Conservation (phyloP, 2,888 invertebrate species). For the Eilema caniola region DNA sequence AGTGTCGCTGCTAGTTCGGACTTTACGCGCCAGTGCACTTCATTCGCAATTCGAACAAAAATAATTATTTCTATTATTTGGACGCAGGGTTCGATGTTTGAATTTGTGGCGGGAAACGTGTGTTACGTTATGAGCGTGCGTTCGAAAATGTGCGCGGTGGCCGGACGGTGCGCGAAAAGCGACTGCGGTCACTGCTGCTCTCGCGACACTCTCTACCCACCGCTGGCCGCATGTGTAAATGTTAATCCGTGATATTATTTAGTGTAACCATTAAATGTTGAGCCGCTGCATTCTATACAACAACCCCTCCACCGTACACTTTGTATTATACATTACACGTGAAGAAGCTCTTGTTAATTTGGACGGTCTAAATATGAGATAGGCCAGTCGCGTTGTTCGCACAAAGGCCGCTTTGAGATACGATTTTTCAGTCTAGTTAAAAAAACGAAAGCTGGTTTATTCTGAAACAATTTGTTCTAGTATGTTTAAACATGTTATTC, state of each 20-base stretch:
- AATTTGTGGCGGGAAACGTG: slow-evolving; percentile 81
- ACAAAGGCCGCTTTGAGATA: slow-evolving; percentile 59
- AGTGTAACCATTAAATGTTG: slow-evolving; percentile 60
- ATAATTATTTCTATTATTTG: slow-evolving; percentile 62
- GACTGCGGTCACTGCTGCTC: slow-evolving; percentile 77
- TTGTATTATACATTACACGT: slow-evolving; percentile 31
- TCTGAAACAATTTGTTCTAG: slow-evolving; percentile 53
- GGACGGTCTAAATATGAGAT: slow-evolving; percentile 49
- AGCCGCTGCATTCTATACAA: slow-evolving; percentile 50
- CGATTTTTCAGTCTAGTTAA: slow-evolving; percentile 67
- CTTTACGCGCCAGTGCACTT: slow-evolving; percentile 77
- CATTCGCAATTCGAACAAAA: slow-evolving; percentile 71
- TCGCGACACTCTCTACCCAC: slow-evolving; percentile 75
- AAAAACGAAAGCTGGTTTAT: slow-evolving; percentile 56
- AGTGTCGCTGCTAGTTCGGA: slow-evolving; percentile 73
- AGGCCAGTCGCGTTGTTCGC: slow-evolving; percentile 48
- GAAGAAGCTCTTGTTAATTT: slow-evolving; percentile 54
- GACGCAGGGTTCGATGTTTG: slow-evolving; percentile 69
- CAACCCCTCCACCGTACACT: slow-evolving; percentile 44
- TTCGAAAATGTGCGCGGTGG: slow-evolving; percentile 74
- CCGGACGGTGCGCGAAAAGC: slow-evolving; percentile 78
- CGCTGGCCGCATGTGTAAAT: slow-evolving; percentile 74
- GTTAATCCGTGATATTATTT: slow-evolving; percentile 75
- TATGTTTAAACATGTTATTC: slow-evolving; percentile 44
- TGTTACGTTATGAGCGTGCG: slow-evolving; percentile 79